Conservation (phyloP, 2,113 vertebrate genomes). For the Oreochromis aureus region DNA sequence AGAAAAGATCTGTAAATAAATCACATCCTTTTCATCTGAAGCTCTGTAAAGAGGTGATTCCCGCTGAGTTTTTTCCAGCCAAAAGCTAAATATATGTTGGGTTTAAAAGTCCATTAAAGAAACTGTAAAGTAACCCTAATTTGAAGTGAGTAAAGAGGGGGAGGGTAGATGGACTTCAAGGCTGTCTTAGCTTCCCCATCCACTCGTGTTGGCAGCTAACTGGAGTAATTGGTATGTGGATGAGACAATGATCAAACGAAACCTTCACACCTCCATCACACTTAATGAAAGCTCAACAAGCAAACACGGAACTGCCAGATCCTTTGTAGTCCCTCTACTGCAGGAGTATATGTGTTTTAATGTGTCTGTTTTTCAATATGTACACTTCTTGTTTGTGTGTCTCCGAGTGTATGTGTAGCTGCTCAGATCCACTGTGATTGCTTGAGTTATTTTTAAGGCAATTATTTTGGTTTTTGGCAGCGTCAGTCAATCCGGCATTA, state of each 20-base stretch:
- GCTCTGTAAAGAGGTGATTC: background rate
- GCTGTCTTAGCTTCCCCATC: background rate
- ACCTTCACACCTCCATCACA: constrained; percentile 42
- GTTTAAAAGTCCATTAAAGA: background rate
- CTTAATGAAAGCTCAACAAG: constrained; percentile 53
- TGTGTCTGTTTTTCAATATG: background rate
- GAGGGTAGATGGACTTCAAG: constrained; percentile 27
- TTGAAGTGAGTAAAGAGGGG: background rate
- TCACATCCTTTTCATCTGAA: background rate
- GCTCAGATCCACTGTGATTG: background rate
- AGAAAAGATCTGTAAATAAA: background rate
- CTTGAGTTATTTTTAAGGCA: constrained; percentile 52
- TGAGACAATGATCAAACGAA: constrained; percentile 50
- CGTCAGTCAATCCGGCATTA: constrained; percentile 30
- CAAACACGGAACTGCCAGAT: constrained; percentile 4
- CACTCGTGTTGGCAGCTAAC: constrained; percentile 25
- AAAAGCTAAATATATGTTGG: constrained; percentile 12
- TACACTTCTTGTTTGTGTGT: background rate
- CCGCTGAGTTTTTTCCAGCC: background rate
- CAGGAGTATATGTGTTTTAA: constrained; percentile 5
- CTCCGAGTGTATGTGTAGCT: background rate
- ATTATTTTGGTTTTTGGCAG: constrained; percentile 46
- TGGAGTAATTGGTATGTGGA: constrained; percentile 47
- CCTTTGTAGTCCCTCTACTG: constrained; percentile 40
- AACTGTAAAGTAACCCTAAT: constrained; percentile 15